Percentiles rank a stretch among this genome's conserved stretches.
Conservation (phyloP, 2,797 vertebrate genomes). For the Alosa sapidissima region DNA sequence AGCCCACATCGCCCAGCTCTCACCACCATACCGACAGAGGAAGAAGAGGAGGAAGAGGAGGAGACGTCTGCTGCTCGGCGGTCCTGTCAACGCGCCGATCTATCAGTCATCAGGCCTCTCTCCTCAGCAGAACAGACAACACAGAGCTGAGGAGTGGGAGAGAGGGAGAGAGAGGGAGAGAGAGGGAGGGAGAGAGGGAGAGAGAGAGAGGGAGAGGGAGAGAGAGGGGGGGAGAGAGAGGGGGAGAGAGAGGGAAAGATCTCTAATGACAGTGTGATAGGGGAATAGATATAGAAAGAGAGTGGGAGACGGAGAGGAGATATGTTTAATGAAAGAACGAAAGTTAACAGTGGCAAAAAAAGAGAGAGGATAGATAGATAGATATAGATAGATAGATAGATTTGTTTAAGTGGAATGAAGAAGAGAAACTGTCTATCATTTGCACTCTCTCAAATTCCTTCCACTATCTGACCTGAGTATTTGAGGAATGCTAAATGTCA, state of each 20-base stretch:
- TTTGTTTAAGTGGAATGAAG: not conserved
- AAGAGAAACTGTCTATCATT: not conserved
- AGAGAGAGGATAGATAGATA: not conserved
- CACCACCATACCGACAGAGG: not conserved
- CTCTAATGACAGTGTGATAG: not conserved
- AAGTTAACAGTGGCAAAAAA: too few relatives aligned
- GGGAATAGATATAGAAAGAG: not conserved
- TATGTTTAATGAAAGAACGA: not conserved
- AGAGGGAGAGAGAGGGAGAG: not conserved
- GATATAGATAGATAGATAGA: slow-evolving; percentile 10
- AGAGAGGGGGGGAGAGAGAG: not conserved
- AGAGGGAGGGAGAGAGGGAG: not conserved
- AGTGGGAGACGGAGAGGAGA: not conserved
- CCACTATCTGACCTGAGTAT: not conserved
- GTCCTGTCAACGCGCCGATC: not conserved
- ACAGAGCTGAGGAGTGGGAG: not conserved
- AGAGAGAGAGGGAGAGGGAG: not conserved
- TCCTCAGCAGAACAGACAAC: not conserved
- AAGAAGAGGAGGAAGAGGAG: slow-evolving; percentile 7
- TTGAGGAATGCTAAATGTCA: not conserved
- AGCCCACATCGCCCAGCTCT: not conserved
- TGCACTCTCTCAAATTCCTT: not conserved
- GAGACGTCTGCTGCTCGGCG: not conserved
- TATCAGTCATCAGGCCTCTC: not conserved
- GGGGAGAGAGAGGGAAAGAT: not conserved